Base-by-base conservation (phyloP, 2,888 invertebrate species). In the Corythucha ciliata region DNA sequence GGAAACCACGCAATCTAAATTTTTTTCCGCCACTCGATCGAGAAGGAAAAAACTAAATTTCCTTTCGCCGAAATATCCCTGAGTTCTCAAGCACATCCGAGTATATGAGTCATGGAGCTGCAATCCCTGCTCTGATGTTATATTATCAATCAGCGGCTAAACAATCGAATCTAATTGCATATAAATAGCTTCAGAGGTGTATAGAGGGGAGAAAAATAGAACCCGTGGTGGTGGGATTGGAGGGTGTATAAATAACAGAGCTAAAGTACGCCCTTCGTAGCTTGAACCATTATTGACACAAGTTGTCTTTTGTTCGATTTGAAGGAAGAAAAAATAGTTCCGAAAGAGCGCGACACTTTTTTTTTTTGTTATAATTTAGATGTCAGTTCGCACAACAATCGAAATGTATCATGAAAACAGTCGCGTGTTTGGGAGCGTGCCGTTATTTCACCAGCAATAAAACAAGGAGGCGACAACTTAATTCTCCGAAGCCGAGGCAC, bases 391-490 rank as follows among this genome's bases (percentile, higher is more conserved):
- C 16, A 22, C 40, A 39, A 39, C 40, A 39, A 39, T 39, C 40
- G 22, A 39, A 39, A 39, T 37, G 16, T 37, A 37, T 39, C 40
- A 22, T 18, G 20, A 22, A 39, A 39, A 22, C 10, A 18, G 40
- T 39, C 20, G 20, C 40, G 22, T 22, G 40, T 22, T 6, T 16
- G 18, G 4, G 20, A 18, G 22, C 40, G 40, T 39, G 40, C 16
- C 20, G 40, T 4, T 4, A 20, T 22, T n/a, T 39, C 40, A 18
- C 40, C 40, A 39, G 40, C 40, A 39, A 39, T 39, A 39, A 39
- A 39, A 39, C 40, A 39, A 39, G 20, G 21, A 39, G 18, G 40
- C 21, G 40, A 39, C 40, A 39, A 39, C 40, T 39, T 39, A 39
- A 39, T 39, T n/a, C n/a, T n/a, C n/a, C n/a, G n/a, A n/a, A n/a